Base-by-base conservation (phyloP, 2,797 vertebrate species). In the Brachyrhaphis roseni region DNA sequence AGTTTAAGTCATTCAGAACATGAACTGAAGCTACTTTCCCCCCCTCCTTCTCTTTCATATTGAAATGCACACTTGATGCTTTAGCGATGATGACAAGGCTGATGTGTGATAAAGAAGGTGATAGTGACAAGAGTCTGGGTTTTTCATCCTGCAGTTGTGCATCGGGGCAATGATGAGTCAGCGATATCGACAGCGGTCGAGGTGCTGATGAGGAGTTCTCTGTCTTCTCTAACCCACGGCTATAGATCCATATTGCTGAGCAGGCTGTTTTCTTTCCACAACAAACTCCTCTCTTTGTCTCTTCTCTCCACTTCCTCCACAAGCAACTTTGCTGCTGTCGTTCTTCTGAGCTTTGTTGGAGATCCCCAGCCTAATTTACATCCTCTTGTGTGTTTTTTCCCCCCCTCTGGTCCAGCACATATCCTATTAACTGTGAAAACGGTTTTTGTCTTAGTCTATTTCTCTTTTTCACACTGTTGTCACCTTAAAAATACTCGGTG, bases 241-340 rank as follows among this genome's bases (percentile, higher is more conserved):
- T 89, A 91, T 91, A 86, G 93, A 94, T 94, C 94, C 90, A 94
- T 93, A 92, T 88, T 93, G 94, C 94, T 95, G 93, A 95, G 88
- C 74, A 51, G 0, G 82, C 88, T 72, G 73, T 92, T 93, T 93
- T 77, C 71, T 79, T 79, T 85, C 84, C 83, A 87, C 84, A 83
- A 76, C 91, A 92, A 92, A 90, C 87, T 91, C 87, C 72, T 82
- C 76, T 73, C 82, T 91, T 93, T 90, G 89, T 94, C 86, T 93
- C 84, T 88, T 86, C 49, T 80, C 75, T 83, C 83, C 80, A 75
- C 78, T 76, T 86, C 78, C 82, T 75, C 82, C 85, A 87, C 74
- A 79, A 8, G 78, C 77, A 84, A 87, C 80, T 91, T 87, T 79
- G 45, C 68, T 85, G 72, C 83, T 77, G 81, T 91, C 84, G 79